phyloP scores from a whole-genome alignment of 2,888 invertebrate species.

The Polylopha cassiicola region DNA sequence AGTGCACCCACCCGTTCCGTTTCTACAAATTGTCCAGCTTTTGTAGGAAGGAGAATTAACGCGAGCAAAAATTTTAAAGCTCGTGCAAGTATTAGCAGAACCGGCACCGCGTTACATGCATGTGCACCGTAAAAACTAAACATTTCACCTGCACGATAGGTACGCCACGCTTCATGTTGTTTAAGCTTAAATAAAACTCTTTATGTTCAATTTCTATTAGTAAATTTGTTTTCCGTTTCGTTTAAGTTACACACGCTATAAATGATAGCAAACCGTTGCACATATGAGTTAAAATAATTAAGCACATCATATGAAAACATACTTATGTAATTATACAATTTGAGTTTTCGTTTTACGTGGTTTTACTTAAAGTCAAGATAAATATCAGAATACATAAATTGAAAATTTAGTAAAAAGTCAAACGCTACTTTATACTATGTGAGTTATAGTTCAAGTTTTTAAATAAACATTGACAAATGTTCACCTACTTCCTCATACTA shows the following conservation, averaged over 20 bases:
- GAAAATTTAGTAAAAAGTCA: too few species aligned
- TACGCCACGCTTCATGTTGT: not conserved
- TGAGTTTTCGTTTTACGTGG: too few species aligned
- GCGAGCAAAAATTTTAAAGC: slow-evolving; percentile 10
- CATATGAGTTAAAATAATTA: slow-evolving; percentile 1
- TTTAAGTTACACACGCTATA: not conserved
- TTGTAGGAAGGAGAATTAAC: slow-evolving; percentile 14
- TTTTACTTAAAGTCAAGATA: too few species aligned
- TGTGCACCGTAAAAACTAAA: slow-evolving; percentile 17
- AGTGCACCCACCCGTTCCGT: slow-evolving; percentile 12
- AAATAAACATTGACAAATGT: slow-evolving; percentile 13
- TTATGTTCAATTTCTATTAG: too few species aligned
- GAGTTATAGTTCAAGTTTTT: slow-evolving; percentile 11
- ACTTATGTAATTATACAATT: too few species aligned
- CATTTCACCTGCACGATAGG: slow-evolving; percentile 6
- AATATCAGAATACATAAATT: too few species aligned
- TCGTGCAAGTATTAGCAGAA: slow-evolving; percentile 4
- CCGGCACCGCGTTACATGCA: too few species aligned
- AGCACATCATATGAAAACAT: not conserved
- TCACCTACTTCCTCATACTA: too few species aligned
- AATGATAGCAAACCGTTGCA: slow-evolving; percentile 4
- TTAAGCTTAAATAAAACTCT: not conserved
- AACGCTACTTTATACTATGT: too few species aligned
- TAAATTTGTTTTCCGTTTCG: too few species aligned
- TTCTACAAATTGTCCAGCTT: slow-evolving; percentile 15